phyloP scores from a whole-genome alignment of 2,888 invertebrate species.

The Orgyia antiqua region DNA sequence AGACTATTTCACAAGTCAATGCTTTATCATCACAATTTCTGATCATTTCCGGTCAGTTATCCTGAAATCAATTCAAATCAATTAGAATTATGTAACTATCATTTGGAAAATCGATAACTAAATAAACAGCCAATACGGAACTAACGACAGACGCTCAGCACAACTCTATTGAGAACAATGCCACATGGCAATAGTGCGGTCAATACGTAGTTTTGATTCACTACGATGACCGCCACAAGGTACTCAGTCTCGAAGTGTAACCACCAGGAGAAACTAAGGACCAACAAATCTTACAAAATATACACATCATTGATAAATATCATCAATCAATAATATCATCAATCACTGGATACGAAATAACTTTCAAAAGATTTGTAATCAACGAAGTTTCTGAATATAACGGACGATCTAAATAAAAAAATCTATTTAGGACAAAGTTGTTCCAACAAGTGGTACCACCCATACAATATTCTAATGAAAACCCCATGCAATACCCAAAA shows the following conservation, averaged over 20 bases:
- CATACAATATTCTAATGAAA: conserved; percentile 23
- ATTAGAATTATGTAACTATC: too few species aligned
- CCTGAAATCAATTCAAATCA: too few species aligned
- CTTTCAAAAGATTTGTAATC: conserved; percentile 20
- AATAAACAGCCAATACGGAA: too few species aligned
- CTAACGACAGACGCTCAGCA: background rate
- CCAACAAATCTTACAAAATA: conserved; percentile 23
- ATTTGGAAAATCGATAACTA: too few species aligned
- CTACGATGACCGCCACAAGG: conserved; percentile 10
- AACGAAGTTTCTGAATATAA: conserved; percentile 18
- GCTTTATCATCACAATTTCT: too few species aligned
- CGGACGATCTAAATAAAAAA: conserved; percentile 27
- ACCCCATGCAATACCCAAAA: conserved; percentile 46
- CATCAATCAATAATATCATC: conserved; percentile 11
- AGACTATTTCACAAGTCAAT: too few species aligned
- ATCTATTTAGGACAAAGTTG: conserved; percentile 13
- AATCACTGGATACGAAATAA: conserved; percentile 20
- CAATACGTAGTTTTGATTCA: conserved; percentile 9
- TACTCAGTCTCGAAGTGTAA: conserved; percentile 15
- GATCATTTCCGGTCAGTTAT: too few species aligned
- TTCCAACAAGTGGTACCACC: conserved; percentile 13
- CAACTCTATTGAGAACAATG: background rate
- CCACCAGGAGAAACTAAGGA: conserved; percentile 22
- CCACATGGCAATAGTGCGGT: conserved; percentile 12
- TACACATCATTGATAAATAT: conserved; percentile 10